Conservation (phyloP, 2,888 invertebrate species). For the Griposia aprilina region DNA sequence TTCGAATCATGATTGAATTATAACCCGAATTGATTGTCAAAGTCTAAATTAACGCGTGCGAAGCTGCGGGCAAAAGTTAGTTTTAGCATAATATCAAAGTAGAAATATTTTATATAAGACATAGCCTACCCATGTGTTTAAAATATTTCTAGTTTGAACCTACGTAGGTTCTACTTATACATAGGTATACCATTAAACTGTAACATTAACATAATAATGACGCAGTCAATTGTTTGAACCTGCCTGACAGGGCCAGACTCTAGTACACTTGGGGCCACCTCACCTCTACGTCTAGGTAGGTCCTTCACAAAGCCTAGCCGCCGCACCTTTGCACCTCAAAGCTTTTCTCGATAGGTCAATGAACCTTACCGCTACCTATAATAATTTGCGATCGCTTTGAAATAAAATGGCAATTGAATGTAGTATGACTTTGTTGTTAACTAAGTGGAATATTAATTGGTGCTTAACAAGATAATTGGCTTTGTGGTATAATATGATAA, state of each 20-base stretch:
- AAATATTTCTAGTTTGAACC: too few relatives aligned
- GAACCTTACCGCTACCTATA: slow-evolving; percentile 67
- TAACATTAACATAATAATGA: slow-evolving; percentile 64
- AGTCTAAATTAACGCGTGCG: too few relatives aligned
- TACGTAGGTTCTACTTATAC: not conserved
- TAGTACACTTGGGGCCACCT: slow-evolving; percentile 67
- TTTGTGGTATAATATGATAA: not conserved
- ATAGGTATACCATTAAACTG: slow-evolving; percentile 1
- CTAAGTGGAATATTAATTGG: not conserved
- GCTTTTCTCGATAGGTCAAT: slow-evolving; percentile 69
- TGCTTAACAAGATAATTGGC: not conserved
- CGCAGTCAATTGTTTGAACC: slow-evolving; percentile 53
- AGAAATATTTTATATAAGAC: not conserved
- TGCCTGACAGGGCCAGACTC: slow-evolving; percentile 73
- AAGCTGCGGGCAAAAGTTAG: too few relatives aligned
- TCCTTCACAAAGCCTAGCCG: slow-evolving; percentile 78
- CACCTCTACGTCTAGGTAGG: slow-evolving; percentile 74
- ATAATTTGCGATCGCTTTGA: slow-evolving; percentile 23
- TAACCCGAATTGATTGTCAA: too few relatives aligned
- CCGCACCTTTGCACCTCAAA: slow-evolving; percentile 71
- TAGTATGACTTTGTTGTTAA: not conserved
- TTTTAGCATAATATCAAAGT: not conserved
- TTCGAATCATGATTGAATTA: too few relatives aligned
- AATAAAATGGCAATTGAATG: slow-evolving; percentile 1
- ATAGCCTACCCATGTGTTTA: too few relatives aligned